Conservation (phyloP, 2,888 invertebrate genomes). For the Aphidoletes aphidimyza region DNA sequence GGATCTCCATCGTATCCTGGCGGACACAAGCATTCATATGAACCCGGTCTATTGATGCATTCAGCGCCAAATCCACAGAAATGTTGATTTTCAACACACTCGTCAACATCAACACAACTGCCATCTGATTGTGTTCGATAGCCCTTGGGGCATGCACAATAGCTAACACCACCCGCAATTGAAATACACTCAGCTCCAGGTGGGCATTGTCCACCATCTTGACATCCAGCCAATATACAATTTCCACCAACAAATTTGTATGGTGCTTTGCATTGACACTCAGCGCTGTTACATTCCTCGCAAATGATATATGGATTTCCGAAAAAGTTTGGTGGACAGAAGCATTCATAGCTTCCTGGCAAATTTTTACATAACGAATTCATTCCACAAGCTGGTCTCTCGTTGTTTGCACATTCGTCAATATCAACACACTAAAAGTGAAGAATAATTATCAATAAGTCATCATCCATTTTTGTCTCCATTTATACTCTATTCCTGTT, state of each 20-base stretch:
- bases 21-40: slow-evolving; percentile 84
- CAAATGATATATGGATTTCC: slow-evolving; percentile 91
- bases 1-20: slow-evolving; percentile 84
- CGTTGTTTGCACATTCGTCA: slow-evolving; percentile 83
- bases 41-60: slow-evolving; percentile 82
- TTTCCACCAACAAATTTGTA: slow-evolving; percentile 85
- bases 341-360: slow-evolving; percentile 93
- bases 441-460: too few relatives aligned
- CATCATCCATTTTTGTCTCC: too few relatives aligned
- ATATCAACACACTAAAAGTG: slow-evolving; percentile 88
- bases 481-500: too few relatives aligned
- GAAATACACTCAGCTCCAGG: slow-evolving; percentile 89
- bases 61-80: slow-evolving; percentile 89
- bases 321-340: slow-evolving; percentile 86
- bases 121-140: slow-evolving; percentile 81
- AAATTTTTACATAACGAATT: slow-evolving; percentile 92
- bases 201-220: slow-evolving; percentile 82
- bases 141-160: slow-evolving; percentile 92
- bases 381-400: slow-evolving; percentile 84
- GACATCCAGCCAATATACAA: slow-evolving; percentile 87
- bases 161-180: slow-evolving; percentile 89
- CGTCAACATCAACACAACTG: slow-evolving; percentile 86
- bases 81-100: slow-evolving; percentile 80
- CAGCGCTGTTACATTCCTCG: slow-evolving; percentile 83
- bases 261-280: slow-evolving; percentile 88